These are phyloP conservation scores for Brachionus rubens DNA, from an alignment of 1,140 invertebrate genomes.

Conservation along the genomic window DNA sequence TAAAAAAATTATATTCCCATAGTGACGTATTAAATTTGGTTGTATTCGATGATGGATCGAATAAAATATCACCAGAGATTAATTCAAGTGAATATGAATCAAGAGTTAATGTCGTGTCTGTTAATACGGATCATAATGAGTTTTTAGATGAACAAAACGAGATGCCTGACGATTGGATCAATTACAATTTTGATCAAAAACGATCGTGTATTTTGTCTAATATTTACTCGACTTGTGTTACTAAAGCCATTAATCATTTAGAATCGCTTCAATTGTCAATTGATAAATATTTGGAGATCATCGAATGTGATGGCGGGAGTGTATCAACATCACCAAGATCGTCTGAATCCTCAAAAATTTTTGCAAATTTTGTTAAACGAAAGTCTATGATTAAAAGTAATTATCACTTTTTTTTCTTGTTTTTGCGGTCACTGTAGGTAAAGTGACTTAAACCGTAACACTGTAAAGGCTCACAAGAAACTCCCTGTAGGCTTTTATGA, in stretches of 20 bases:
- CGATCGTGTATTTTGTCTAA: background rate
- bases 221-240: conserved; percentile 35
- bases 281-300: background rate
- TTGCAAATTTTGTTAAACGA: conserved; percentile 5
- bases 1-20: background rate
- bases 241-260: conserved; percentile 27
- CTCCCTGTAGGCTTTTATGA: too few species aligned
- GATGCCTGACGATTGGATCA: background rate
- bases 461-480: too few species aligned
- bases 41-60: background rate
- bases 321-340: background rate
- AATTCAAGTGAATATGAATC: background rate
- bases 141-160: background rate
- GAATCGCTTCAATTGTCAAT: conserved; percentile 4
- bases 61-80: background rate
- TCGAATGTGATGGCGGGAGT: background rate
- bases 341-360: background rate
- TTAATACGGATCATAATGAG: background rate
- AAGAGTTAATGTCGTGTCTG: conserved; percentile 2
- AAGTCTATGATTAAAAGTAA: conserved; percentile 19
- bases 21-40: conserved; percentile 12
- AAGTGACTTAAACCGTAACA: too few species aligned
- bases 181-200: conserved; percentile 18
- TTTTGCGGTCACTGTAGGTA: background rate
- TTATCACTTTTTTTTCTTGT: background rate